Evolutionary conservation across 2,888 invertebrate species (phyloP), one percentile per base, ranked within the genome.

Genomic region (Cotesia congregata): DNA sequence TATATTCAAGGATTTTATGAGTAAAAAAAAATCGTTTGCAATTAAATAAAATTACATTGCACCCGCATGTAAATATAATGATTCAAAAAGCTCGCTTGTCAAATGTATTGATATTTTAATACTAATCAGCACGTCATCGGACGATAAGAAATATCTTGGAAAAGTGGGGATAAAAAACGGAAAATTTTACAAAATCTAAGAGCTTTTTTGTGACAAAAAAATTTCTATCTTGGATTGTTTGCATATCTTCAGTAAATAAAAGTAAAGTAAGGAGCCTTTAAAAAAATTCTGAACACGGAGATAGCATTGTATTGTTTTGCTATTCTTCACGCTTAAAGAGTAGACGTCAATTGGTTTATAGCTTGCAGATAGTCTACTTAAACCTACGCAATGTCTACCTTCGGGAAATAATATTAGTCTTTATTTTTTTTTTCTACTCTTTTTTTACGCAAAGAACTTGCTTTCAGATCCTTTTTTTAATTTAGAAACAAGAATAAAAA

Each of bases 351-450:
- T 68, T 68, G 68, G 15, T 68, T 68, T 68, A 68, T 68, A 41
- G 20, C 41, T 68, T 68, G 68, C 41, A 41, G 68, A 68, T 68
- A 68, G 68, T 2, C 41, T 12, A 41, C 15, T 7, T 9, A 68
- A 68, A 68, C 68, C 68, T 68, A 68, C 68, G 68, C 68, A 68
- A 20, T 68, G 41, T 68, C 40, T 41, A 68, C 68, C 67, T 15
- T 67, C 50, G 12, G 50, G 4, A 50, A 50, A 50, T 20, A 65
- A 20, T 50, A 50, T 50, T 4, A 50, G 9, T 50, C 30, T 30
- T 30, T 30, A 30, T 50, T 50, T 50, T 50, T 41, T 39, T 67
- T 15, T 67, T 12, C 41, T 17, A 17, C 4, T 17, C 9, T 41
- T 17, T 17, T 20, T 15, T 9, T 50, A 17, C 17, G 17, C 17